Base-by-base conservation (phyloP, 2,797 vertebrate species). In the Neomorphus geoffroyi region DNA sequence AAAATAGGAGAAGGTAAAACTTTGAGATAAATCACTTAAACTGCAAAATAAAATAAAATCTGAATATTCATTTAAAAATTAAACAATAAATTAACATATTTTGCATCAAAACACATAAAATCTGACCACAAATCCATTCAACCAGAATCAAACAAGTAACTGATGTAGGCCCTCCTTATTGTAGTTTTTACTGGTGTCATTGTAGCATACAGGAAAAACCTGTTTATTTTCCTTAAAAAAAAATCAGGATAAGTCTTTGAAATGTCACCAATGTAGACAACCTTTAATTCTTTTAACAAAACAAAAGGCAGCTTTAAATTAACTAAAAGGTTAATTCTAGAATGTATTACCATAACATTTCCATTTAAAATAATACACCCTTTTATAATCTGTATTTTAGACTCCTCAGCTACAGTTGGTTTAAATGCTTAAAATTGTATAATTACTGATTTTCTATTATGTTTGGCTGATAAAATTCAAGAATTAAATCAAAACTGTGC, bases 281-380 rank as follows among this genome's bases (percentile, higher is more conserved):
- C 66, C 80, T 93, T 94, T 89, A 66, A 66, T 92, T 86, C 88
- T 85, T 90, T 93, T 86, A 84, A 90, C 51, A 84, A 91, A 94
- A 91, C 80, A 94, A 93, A 93, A 86, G 35, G 39, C 71, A 74
- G 57, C 35, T 80, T 80, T 74, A 87, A 93, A 93, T 93, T 83
- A 94, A 85, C 64, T 81, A 65, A 94, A 96, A 96, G 78, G 74
- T 95, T 95, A 90, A 90, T 92, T 84, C 65, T 90, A 66, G 94
- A 95, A 93, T 82, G 57, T 27, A 93, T 95, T 96, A 92, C 64
- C 93, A 71, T 93, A 97, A 78, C 57, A 94, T 94, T 95, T 94
- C 80, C 72, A 89, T 94, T 88, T 85, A 61, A 93, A 92, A 89
- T 77, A 89, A 65, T 58, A 65, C 35, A 65, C 85, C 18, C 32